Percentiles rank a stretch among this genome's conserved stretches.
Conservation (phyloP, 2,113 vertebrate genomes). For the Hippocampus mohnikei region DNA sequence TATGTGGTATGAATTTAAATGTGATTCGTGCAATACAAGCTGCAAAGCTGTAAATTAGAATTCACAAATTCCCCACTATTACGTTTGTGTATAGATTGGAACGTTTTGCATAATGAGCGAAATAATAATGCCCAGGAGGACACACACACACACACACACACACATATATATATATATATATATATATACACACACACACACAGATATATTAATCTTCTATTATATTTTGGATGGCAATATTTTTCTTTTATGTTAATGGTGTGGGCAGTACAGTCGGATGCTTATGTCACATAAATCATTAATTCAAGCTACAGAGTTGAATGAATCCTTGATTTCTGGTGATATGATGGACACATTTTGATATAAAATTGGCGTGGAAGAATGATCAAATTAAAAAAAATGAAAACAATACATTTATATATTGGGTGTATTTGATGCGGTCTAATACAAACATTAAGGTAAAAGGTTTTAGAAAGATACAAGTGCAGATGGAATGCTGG, state of each 20-base stretch:
- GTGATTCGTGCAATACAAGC: not conserved
- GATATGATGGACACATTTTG: not conserved
- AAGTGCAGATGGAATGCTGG: not conserved
- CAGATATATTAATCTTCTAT: not conserved
- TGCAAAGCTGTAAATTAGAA: not conserved
- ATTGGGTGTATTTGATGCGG: no score
- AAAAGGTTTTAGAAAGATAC: not conserved
- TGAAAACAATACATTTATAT: not conserved
- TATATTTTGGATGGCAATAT: not conserved
- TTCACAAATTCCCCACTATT: not conserved
- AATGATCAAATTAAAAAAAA: not conserved
- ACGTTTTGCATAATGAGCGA: not conserved
- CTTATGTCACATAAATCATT: not conserved
- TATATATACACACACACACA: not conserved
- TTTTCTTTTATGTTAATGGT: not conserved
- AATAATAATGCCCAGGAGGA: not conserved
- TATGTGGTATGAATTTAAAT: not conserved
- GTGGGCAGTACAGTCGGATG: not conserved
- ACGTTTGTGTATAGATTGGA: not conserved
- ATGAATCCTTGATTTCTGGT: not conserved
- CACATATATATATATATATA: not conserved
- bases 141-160: not conserved
- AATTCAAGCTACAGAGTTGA: not conserved
- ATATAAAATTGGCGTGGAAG: not conserved
- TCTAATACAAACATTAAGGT: not conserved